Evolutionary conservation across 2,888 invertebrate genomes (phyloP).

Genomic region (Cecidostiba fungosa): DNA sequence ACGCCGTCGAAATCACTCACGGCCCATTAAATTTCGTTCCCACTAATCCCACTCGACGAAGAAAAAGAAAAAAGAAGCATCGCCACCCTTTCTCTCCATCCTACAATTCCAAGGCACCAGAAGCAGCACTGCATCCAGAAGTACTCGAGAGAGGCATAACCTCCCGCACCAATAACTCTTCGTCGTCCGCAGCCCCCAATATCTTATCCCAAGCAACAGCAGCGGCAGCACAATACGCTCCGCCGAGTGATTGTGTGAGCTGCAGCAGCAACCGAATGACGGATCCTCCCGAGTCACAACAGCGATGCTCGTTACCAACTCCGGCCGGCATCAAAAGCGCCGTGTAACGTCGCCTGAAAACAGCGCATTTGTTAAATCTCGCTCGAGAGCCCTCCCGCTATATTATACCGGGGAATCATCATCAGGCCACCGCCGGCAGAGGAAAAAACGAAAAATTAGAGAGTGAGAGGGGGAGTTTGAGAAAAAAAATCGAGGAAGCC

Average conservation of each 20-base stretch:
- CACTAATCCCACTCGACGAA: constrained; percentile 11
- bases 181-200: constrained; percentile 32
- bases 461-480: neutral
- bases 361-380: constrained; percentile 76
- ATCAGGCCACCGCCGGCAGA: constrained; percentile 66
- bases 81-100: constrained; percentile 10
- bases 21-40: constrained; percentile 39
- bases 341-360: constrained; percentile 71
- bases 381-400: constrained; percentile 62
- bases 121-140: constrained; percentile 30
- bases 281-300: constrained; percentile 77
- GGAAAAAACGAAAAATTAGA: constrained; percentile 30
- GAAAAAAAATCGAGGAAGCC: constrained; percentile 17
- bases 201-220: constrained; percentile 13
- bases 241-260: constrained; percentile 69
- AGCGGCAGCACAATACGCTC: constrained; percentile 70
- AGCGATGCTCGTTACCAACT: constrained; percentile 73
- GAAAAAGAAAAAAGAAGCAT: neutral
- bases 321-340: constrained; percentile 70
- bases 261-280: constrained; percentile 69
- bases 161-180: constrained; percentile 43
- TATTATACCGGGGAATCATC: constrained; percentile 70
- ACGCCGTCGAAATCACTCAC: neutral
- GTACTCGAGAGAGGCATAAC: constrained; percentile 30
- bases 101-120: neutral